Conservation (phyloP, 2,113 vertebrate genomes). For the Callithrix jacchus region DNA sequence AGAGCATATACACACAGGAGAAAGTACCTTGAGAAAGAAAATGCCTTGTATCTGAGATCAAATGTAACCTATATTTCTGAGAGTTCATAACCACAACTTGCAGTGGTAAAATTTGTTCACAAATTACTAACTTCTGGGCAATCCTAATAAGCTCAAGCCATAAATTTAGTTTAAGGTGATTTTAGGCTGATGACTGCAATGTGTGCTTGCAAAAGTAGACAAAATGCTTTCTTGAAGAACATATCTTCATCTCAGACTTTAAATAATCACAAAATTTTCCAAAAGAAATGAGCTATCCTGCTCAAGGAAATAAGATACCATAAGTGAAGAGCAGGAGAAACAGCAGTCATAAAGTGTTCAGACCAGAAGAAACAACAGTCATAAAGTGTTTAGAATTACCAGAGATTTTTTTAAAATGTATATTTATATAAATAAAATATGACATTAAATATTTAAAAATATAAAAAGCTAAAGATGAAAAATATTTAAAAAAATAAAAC, state of each 20-base stretch:
- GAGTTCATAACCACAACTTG: not conserved
- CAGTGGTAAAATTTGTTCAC: not conserved
- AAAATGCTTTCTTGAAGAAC: not conserved
- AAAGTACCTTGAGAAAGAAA: not conserved
- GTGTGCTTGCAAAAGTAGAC: not conserved
- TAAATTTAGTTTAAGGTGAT: not conserved
- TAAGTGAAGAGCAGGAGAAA: not conserved
- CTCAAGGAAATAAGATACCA: not conserved
- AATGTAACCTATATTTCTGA: not conserved
- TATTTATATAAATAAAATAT: too few relatives aligned
- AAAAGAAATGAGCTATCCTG: not conserved
- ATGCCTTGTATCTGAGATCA: not conserved
- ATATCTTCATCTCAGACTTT: not conserved
- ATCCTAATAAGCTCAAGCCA: not conserved
- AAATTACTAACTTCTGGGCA: not conserved
- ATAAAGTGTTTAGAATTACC: not conserved
- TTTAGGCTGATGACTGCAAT: not conserved
- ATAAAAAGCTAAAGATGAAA: too few relatives aligned
- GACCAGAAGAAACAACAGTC: not conserved
- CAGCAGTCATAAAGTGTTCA: not conserved
- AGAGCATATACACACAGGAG: not conserved
- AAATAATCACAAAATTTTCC: not conserved
- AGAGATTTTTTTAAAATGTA: too few relatives aligned
- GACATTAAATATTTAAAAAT: too few relatives aligned
- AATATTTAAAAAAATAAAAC: too few relatives aligned